phyloP scores from a whole-genome alignment of 2,113 vertebrate species.

The Gnathonemus longibarbis region DNA sequence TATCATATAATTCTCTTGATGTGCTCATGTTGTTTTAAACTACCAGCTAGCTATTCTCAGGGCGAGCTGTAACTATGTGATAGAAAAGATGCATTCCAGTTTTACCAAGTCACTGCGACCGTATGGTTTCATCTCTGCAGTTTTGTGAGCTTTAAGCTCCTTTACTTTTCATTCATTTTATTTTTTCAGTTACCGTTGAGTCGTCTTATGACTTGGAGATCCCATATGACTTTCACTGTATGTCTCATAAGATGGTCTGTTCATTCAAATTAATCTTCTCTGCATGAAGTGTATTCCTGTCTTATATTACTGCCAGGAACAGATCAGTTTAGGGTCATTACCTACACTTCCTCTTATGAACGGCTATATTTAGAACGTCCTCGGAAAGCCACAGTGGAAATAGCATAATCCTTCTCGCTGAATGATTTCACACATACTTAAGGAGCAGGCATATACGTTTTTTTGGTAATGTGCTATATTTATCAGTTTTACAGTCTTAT shows the following conservation, averaged over 20 bases:
- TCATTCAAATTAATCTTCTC: not conserved
- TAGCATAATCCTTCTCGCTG: constrained; percentile 52
- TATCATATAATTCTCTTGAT: not conserved
- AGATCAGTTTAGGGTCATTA: constrained; percentile 58
- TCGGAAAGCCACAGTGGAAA: constrained; percentile 47
- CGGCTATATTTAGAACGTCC: constrained; percentile 57
- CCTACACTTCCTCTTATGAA: constrained; percentile 58
- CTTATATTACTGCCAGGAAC: constrained; percentile 32
- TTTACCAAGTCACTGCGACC: not conserved
- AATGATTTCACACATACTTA: constrained; percentile 30
- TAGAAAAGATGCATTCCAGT: not conserved
- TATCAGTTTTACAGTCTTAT: not conserved
- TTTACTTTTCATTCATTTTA: not conserved
- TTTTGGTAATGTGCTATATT: not conserved
- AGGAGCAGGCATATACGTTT: not conserved
- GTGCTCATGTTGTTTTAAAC: not conserved
- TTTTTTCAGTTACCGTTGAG: not conserved
- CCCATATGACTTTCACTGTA: not conserved
- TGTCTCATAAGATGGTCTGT: not conserved
- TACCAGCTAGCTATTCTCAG: not conserved
- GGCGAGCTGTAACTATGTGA: not conserved
- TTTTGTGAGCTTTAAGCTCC: not conserved
- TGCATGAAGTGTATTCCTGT: not conserved
- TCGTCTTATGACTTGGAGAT: not conserved
- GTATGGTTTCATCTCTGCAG: not conserved